Conservation (phyloP, 2,113 vertebrate genomes). For the Ia io region DNA sequence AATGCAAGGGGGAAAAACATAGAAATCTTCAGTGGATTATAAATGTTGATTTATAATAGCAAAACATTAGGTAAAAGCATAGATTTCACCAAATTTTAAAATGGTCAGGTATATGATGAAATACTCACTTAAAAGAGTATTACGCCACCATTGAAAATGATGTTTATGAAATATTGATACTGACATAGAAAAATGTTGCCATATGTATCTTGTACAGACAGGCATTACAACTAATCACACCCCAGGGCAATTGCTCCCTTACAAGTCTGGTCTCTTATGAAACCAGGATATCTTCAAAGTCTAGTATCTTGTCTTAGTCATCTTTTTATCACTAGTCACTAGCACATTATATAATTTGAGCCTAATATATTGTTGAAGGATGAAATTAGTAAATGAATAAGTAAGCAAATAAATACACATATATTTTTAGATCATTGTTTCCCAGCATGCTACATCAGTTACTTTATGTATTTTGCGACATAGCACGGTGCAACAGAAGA, state of each 20-base stretch:
- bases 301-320: background rate
- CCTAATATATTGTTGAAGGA: background rate
- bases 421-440: background rate
- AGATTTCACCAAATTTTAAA: background rate
- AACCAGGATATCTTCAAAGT: conserved; percentile 12
- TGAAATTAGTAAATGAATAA: background rate
- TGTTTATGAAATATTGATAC: background rate
- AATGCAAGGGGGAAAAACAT: background rate
- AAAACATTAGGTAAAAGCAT: background rate
- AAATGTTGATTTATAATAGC: background rate
- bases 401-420: background rate
- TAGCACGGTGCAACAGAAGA: background rate
- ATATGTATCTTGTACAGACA: background rate
- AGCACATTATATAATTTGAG: background rate
- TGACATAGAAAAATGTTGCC: background rate
- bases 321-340: background rate
- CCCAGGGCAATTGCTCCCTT: background rate
- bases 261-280: background rate
- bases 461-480: background rate
- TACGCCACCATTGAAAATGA: background rate
- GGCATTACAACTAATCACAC: background rate
- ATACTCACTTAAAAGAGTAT: background rate
- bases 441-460: background rate
- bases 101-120: background rate
- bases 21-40: background rate